Base-by-base conservation (phyloP, 2,797 vertebrate species). In the Alfaro cultratus region DNA sequence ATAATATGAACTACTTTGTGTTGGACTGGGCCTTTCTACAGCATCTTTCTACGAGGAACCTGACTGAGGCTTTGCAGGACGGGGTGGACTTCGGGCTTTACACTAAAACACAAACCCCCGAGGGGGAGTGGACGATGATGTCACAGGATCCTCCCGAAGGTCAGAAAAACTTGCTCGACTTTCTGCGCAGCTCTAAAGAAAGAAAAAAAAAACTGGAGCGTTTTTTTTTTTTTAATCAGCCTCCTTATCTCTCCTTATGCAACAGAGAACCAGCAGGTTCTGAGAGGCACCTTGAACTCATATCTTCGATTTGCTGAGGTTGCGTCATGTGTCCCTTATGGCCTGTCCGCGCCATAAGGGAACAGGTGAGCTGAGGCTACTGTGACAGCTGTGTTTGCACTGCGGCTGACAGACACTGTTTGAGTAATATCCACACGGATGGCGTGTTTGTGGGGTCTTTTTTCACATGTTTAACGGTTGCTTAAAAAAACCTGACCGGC, bases 271-370 rank as follows among this genome's bases (percentile, higher is more conserved):
- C 41, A 73, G 76, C 83, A 64, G 89, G 83, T 90, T 90, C 85
- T 78, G 82, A 75, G 86, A 75, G 87, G 90, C 88, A 95, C 95
- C 90, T 95, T 95, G 94, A 93, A 93, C 95, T 89, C 73, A 4
- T 77, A 81, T 86, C 91, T 88, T 73, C 1, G 83, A 90, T 92
- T 71, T 88, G 90, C 78, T 72, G 84, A 80, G 84, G 83, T 94
- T 94, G 92, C 86, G 60, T 95, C 93, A 95, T 67, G 78, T 76
- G 83, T 89, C 87, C 87, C 81, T 71, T 78, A 83, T 82, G 87
- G 80, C 77, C 78, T 4, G 84, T 77, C 84, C 83, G 80, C 46
- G 76, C 79, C 73, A 31, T 53, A 26, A 10, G 60, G 11, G 31
- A 91, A 91, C 91, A 92, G 92, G 92, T 93, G 93, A 95, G 74